Evolutionary conservation across 2,797 vertebrate species (phyloP), one percentile per base, ranked within the genome.

Genomic region (Rhyacichthys aspro): DNA sequence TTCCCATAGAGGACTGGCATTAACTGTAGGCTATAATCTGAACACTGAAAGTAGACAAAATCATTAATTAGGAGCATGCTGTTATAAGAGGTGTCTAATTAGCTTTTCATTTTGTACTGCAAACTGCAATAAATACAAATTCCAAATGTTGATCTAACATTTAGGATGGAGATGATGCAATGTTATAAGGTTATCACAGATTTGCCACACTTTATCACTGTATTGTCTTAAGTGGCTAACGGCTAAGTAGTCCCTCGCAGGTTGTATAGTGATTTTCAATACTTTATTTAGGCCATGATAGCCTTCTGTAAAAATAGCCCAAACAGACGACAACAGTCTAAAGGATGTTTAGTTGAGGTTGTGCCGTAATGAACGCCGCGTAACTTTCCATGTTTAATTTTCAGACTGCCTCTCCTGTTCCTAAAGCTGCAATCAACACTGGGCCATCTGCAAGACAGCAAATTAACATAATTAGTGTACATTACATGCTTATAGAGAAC

Each of bases 381-480:
- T 89, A 90, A 86, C 57, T 85, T 36, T 70, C 46, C 48, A 64
- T 59, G 74, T 88, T 84, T 68, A 70, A 86, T 86, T 90, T 86
- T 86, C 67, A 81, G 79, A 73, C 68, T 63, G 81, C 73, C 81
- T 81, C 79, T 83, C 82, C 80, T 84, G 84, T 87, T 90, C 86
- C 86, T 88, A 85, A 88, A 86, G 84, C 86, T 76, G 89, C 89
- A 93, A 93, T 93, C 91, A 93, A 88, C 88, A 90, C 89, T 74
- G 83, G 86, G 86, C 91, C 91, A 93, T 92, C 91, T 92, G 92
- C 88, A 91, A 88, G 70, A 65, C 74, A 79, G 82, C 81, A 90
- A 91, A 93, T 93, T 91, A 92, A 70, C 90, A 93, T 91, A 92
- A 93, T 92, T 91, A 86, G 86, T 92, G 88, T 90, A 91, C 84